A percentile compares a stretch with the other conserved stretches of the same genome.
Evolutionary conservation across 2,113 vertebrate genomes (phyloP).

Genomic region (Emberiza fucata): DNA sequence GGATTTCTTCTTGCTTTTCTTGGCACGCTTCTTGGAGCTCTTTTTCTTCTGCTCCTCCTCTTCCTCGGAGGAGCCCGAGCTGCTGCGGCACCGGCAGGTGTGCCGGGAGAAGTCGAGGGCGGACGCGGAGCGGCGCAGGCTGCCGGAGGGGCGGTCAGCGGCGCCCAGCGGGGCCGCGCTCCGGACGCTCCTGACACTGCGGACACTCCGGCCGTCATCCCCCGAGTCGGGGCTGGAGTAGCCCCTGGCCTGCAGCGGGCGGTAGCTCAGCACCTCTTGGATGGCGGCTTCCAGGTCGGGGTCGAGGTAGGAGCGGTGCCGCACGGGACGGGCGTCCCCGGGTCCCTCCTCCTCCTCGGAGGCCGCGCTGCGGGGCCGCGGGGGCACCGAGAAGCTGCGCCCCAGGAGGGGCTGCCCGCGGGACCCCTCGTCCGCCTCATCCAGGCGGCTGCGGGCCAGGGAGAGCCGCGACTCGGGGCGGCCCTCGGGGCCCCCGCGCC

Average conservation of each 20-base stretch:
- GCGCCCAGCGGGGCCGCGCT: conserved; percentile 51
- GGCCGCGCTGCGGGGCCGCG: conserved; percentile 68
- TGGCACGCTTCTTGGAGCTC: conserved; percentile 77
- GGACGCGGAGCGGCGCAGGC: conserved; percentile 83
- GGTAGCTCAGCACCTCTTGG: conserved; percentile 92
- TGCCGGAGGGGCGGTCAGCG: conserved; percentile 31
- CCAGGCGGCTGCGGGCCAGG: conserved; percentile 77
- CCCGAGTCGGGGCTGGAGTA: conserved; percentile 82
- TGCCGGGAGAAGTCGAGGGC: conserved; percentile 79
- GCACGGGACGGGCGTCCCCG: conserved; percentile 68
- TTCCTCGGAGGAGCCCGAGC: conserved; percentile 72
- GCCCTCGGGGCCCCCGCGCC: conserved; percentile 65
- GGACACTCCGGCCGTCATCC: conserved; percentile 71
- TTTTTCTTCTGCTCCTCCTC: conserved; percentile 70
- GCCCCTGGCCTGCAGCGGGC: conserved; percentile 77
- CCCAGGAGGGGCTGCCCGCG: conserved; percentile 80
- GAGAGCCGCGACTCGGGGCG: conserved; percentile 80
- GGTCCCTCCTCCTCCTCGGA: conserved; percentile 30
- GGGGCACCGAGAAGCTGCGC: conserved; percentile 91
- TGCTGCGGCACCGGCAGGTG: conserved; percentile 43
- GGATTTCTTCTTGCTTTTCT: conserved; percentile 87
- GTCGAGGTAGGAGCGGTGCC: conserved; percentile 88
- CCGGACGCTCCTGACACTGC: conserved; percentile 56
- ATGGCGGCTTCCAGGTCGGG: conserved; percentile 94
- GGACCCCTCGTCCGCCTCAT: conserved; percentile 80